Evolutionary conservation across 2,113 vertebrate genomes (phyloP).

Genomic region (Opisthocomus hoazin): DNA sequence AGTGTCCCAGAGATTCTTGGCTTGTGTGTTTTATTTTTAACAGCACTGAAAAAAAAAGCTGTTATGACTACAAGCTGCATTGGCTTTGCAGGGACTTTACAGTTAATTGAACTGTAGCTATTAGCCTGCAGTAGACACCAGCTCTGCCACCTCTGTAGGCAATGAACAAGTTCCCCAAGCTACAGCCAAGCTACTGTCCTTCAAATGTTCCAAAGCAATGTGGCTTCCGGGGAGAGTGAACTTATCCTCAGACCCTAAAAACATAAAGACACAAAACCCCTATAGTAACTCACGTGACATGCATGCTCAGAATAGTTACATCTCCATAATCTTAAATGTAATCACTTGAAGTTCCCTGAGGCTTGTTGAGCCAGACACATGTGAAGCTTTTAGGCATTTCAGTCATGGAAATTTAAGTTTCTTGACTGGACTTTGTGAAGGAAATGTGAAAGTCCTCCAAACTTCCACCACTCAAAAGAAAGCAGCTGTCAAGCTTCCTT

Average conservation of each 20-base stretch:
- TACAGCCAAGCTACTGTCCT: background rate
- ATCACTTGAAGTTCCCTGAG: background rate
- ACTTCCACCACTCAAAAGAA: background rate
- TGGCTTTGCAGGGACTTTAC: background rate
- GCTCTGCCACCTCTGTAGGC: background rate
- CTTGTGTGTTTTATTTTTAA: conserved; percentile 15
- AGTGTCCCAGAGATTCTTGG: background rate
- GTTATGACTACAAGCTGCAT: background rate
- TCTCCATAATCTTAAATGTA: background rate
- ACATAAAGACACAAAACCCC: background rate
- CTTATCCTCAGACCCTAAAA: background rate
- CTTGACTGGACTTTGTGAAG: background rate
- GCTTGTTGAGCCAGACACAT: background rate
- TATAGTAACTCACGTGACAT: background rate
- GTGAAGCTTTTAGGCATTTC: background rate
- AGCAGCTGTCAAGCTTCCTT: background rate
- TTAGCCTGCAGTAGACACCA: conserved; percentile 1
- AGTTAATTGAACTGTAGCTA: conserved; percentile 14
- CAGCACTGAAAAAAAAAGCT: background rate
- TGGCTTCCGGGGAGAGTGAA: background rate
- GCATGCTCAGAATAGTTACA: background rate
- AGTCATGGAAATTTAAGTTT: background rate
- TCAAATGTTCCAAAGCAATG: background rate
- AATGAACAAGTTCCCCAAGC: background rate
- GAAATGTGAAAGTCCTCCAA: background rate